Evolutionary conservation across 2,113 vertebrate genomes (phyloP), one percentile per base, ranked within the genome.

Genomic region (Ptilonorhynchus violaceus): DNA sequence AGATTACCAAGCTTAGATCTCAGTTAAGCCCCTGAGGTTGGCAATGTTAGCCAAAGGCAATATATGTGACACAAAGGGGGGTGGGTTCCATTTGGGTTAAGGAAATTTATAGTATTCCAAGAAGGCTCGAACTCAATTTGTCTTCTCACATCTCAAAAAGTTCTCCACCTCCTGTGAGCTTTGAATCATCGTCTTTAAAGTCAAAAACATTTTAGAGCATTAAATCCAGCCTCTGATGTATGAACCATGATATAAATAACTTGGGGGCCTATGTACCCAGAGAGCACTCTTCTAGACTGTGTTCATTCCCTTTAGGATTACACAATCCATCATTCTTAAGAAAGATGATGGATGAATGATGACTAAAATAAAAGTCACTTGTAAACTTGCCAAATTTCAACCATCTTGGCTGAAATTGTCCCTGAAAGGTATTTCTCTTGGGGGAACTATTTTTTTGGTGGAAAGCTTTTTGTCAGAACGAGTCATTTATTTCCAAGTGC

Each of bases 311-410:
- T 91, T 95, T 86, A 94, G 95, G 72, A 96, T 96, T 96, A 92
- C 85, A 85, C 79, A 95, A 78, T 96, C 85, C 83, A 88, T 96
- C 93, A 88, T 74, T 95, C 85, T 88, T 92, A 73, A 69, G 85
- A 93, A 94, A 69, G 90, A 96, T 95, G 94, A 96, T 96, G 78
- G 92, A 88, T 94, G 74, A 93, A 92, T 94, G 82, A 93, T 93
- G 89, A 93, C 78, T 94, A 74, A 94, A 97, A 89, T 93, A 92
- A 83, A 96, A 96, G 93, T 96, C 94, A 92, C 96, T 97, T 97
- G 95, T 88, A 94, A 96, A 70, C 50, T 88, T 90, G 93, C 93
- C 94, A 96, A 4, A 94, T 92, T 96, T 95, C 55, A 95, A 67
- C 94, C 94, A 94, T 94, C 85, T 66, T 92, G 92, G 70, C 90